A percentile compares a stretch with the other conserved stretches of the same genome.
Evolutionary conservation across 1,140 invertebrate genomes (phyloP).

Genomic region (Sminthurinus signatus): DNA sequence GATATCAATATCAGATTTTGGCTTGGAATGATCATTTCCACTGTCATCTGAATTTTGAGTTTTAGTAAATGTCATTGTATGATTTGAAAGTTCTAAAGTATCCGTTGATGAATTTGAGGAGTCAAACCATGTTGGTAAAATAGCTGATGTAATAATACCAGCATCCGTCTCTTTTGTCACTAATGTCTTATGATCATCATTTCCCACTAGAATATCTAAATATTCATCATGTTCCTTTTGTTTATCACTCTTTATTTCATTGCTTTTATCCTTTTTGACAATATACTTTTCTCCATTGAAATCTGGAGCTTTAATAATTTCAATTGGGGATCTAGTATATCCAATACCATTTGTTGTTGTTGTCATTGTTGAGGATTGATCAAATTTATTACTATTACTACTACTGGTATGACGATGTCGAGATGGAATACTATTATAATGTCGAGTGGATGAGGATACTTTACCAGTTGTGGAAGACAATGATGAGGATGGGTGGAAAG

Average conservation of each 20-base stretch:
- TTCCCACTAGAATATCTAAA: slow-evolving; percentile 35
- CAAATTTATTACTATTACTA: not conserved
- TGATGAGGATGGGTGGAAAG: not conserved
- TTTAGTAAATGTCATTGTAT: not conserved
- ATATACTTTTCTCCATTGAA: slow-evolving; percentile 11
- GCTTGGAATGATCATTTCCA: slow-evolving; percentile 12
- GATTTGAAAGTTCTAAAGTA: not conserved
- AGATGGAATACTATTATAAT: not conserved
- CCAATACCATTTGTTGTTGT: no score
- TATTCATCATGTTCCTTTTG: slow-evolving; percentile 13
- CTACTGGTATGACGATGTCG: not conserved
- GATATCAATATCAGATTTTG: slow-evolving; percentile 18
- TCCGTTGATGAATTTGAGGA: slow-evolving; percentile 12
- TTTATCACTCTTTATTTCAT: not conserved
- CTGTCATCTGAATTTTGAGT: not conserved
- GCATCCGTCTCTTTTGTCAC: slow-evolving; percentile 36
- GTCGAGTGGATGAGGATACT: not conserved
- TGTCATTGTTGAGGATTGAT: not conserved
- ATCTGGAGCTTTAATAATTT: slow-evolving; percentile 29
- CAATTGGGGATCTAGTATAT: slow-evolving; percentile 7
- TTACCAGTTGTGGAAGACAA: not conserved
- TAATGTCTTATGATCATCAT: slow-evolving; percentile 32
- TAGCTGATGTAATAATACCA: slow-evolving; percentile 37
- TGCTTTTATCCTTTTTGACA: not conserved
- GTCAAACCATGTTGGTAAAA: slow-evolving; percentile 39